Evolutionary conservation across 2,797 vertebrate species (phyloP), one percentile per base, ranked within the genome.

Genomic region (Lagodon rhomboides): DNA sequence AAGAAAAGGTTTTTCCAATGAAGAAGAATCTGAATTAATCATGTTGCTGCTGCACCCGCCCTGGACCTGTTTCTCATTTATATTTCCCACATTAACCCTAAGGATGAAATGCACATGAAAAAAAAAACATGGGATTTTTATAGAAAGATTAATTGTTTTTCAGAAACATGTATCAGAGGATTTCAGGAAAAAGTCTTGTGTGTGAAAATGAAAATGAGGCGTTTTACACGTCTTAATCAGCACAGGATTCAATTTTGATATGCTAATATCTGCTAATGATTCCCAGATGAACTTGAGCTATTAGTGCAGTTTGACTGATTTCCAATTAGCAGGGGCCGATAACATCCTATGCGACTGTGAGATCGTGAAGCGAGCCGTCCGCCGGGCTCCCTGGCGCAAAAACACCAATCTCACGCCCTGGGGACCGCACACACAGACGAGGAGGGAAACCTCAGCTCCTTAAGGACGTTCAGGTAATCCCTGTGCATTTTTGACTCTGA

Each of bases 301-400:
- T 89, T 91, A 87, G 85, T 87, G 82, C 79, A 82, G 66, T 91
- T 83, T 89, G 85, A 90, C 41, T 87, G 81, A 87, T 91, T 92
- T 85, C 71, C 82, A 89, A 89, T 93, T 91, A 91, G 80, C 66
- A 62, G 41, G 67, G 51, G 38, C 67, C 3, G 77, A 90, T 86
- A 83, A 64, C 58, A 86, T 85, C 82, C 73, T 87, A 80, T 70
- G 74, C 63, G 79, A 73, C 73, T 83, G 22, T 85, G 80, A 66
- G 78, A 86, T 88, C 76, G 61, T 50, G 66, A 85, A 79, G 69
- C 73, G 65, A 80, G 68, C 68, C 12, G 20, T 70, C 77, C 22
- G 2, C 68, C 2, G 4, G 77, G 78, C 34, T 34, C 84, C 59
- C 60, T 73, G 22, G 0, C 54, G 49, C 68, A 70, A 83, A 83